Base-by-base conservation (phyloP, 37 sponge, comb jelly and placozoan genomes). In the Spongia lamella region DNA sequence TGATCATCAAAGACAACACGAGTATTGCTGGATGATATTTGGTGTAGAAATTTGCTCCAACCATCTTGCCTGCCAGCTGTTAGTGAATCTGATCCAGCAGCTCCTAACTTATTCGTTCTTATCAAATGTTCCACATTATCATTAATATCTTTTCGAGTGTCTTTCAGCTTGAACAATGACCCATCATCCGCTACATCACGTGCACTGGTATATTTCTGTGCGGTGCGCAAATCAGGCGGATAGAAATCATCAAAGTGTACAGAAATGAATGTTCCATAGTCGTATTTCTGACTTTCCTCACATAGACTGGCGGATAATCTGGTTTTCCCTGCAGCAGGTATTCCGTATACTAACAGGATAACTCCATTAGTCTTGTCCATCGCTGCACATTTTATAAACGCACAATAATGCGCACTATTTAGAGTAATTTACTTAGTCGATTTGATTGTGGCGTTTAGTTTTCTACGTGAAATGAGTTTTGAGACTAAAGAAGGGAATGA, bases 311-410 rank as follows among this genome's bases (percentile, higher is more conserved):
- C 38, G 7, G 57, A 36, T 7, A 90, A 39, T 3, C 38, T 29
- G 15, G 91, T 86, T 63, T 90, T 90, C 27, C 91, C 91, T 32
- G 70, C 71, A 16, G 72, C 86, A 26, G 91, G 91, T n/a, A 82
- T 77, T 1, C 91, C 91, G 50, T 61, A 86, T 16, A 90, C 27
- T 22, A 86, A 63, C 32, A 90, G 38, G 15, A 90, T 13, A 3
- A 55, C 34, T 2, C 33, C 58, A 35, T 43, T 43, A 13, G 47
- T 9, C 7, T 43, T 43, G 7, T 43, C 47, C 47, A 43, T 43
- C 31, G 29, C 39, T 24, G 25, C 13, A n/a, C n/a, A n/a, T n/a
- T n/a, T n/a, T n/a, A 43, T 43, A 13, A 43, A 43, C 47, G 9
- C 47, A 9, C 47, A 43, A 5, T 9, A 43, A 5, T 43, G 9